phyloP scores from a whole-genome alignment of 2,888 invertebrate genomes.

The Protophormia terraenovae region DNA sequence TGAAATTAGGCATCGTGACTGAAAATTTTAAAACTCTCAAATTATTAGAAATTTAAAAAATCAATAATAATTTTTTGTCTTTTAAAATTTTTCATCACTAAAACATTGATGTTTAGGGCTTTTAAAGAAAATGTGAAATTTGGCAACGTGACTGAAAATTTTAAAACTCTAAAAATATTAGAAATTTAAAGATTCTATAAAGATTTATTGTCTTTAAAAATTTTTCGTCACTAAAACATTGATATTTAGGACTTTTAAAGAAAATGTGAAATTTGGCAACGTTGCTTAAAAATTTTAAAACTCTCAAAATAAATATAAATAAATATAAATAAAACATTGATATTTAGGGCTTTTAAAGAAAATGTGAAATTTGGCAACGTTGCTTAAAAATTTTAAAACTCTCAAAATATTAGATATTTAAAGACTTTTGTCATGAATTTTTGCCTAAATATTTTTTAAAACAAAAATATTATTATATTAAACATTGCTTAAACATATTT shows the following conservation, averaged over 20 bases:
- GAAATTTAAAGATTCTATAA: background rate
- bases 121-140: background rate
- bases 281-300: background rate
- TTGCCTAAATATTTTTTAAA: background rate
- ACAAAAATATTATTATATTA: too few species aligned
- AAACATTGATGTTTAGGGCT: too few species aligned
- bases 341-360: background rate
- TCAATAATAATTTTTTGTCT: too few species aligned
- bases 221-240: background rate
- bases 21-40: background rate
- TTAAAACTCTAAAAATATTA: background rate
- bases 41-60: too few species aligned
- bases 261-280: constrained; percentile 1
- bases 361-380: background rate
- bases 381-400: background rate
- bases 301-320: background rate
- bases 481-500: too few species aligned
- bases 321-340: too few species aligned
- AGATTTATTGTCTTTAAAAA: background rate
- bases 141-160: background rate
- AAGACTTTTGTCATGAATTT: background rate
- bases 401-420: too few species aligned
- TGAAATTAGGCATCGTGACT: too few species aligned
- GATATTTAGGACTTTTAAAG: background rate
- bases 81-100: background rate